Conservation (phyloP, 2,797 vertebrate genomes). For the Protosalanx chinensis region DNA sequence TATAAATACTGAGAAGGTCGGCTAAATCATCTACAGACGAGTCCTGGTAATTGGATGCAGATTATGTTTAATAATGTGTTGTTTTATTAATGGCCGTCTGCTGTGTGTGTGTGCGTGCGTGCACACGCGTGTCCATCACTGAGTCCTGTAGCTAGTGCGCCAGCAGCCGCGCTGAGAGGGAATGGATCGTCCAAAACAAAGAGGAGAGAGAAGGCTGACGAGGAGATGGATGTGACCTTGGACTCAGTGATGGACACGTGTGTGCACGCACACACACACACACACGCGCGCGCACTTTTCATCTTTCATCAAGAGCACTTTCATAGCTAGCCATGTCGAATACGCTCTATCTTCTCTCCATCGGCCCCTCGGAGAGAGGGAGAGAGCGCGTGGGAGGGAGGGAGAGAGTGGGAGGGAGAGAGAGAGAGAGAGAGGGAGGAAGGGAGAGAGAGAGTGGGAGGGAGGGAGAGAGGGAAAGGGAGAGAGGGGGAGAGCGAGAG, state of each 20-base stretch:
- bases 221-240: slow-evolving; percentile 16
- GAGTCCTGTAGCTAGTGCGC: too few relatives aligned
- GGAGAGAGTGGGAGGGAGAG: not conserved
- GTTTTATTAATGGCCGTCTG: slow-evolving; percentile 27
- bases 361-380: not conserved
- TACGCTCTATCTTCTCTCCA: not conserved
- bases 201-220: slow-evolving; percentile 23
- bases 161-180: too few relatives aligned
- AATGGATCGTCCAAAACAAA: not conserved
- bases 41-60: slow-evolving; percentile 47
- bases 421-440: not conserved
- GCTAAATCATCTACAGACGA: slow-evolving; percentile 48
- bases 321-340: slow-evolving; percentile 13
- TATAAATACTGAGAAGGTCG: slow-evolving; percentile 56
- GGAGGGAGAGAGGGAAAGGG: not conserved
- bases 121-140: too few relatives aligned
- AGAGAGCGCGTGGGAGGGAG: too few relatives aligned
- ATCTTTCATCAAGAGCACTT: slow-evolving; percentile 12
- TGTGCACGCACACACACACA: not conserved
- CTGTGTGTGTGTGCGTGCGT: too few relatives aligned
- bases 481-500: slow-evolving; percentile 1
- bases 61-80: slow-evolving; percentile 39
- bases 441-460: slow-evolving; percentile 1
- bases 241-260: not conserved
- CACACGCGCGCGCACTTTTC: not conserved